Conservation (phyloP, 2,888 invertebrate species). For the Deilephila elpenor region DNA sequence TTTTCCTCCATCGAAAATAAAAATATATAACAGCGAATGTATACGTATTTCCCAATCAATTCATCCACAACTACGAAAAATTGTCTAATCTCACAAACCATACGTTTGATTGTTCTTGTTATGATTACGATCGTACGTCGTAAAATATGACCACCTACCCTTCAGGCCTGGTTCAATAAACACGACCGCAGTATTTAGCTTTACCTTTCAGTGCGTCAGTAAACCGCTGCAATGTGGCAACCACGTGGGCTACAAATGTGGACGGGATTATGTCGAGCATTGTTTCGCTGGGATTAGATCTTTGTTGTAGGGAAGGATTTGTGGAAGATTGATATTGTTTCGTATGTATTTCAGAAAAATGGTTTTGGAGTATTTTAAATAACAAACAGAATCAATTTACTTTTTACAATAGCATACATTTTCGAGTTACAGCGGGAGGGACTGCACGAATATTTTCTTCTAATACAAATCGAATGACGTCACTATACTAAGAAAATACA, state of each 20-base stretch:
- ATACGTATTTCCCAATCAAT: no score
- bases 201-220: conserved; percentile 61
- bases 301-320: background rate
- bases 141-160: conserved; percentile 43
- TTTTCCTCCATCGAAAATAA: no score
- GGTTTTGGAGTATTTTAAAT: no score
- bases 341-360: no score
- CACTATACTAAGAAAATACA: no score
- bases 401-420: no score
- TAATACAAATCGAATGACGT: no score
- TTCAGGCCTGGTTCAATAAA: conserved; percentile 45
- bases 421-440: no score
- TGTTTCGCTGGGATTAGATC: background rate
- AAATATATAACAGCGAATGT: no score
- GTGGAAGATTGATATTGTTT: background rate
- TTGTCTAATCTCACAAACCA: no score
- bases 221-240: conserved; percentile 68
- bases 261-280: conserved; percentile 14
- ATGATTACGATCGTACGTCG: conserved; percentile 28
- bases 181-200: conserved; percentile 56
- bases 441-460: no score
- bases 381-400: no score
- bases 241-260: conserved; percentile 63
- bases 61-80: background rate
- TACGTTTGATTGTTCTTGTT: conserved; percentile 27